Evolutionary conservation across 2,797 vertebrate species (phyloP).

Genomic region (Leptoclinus maculatus): DNA sequence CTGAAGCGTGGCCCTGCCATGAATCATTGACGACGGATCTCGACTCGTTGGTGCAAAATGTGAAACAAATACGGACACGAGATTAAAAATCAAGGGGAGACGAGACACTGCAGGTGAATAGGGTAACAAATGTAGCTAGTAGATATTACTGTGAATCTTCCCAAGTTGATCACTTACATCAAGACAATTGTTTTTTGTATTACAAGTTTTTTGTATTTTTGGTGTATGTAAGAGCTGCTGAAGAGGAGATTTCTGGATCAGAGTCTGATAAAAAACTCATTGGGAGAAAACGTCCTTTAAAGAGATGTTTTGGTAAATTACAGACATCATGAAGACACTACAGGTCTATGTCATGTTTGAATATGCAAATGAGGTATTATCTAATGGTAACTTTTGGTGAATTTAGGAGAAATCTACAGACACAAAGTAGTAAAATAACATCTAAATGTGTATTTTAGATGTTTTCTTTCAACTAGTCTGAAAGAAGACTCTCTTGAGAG

Average conservation of each 20-base stretch:
- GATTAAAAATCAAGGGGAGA: neutral
- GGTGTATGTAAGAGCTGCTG: too few relatives aligned
- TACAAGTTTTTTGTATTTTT: too few relatives aligned
- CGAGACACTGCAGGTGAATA: too few relatives aligned
- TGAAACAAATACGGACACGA: neutral
- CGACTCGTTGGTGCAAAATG: neutral
- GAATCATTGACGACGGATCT: slow-evolving; percentile 45
- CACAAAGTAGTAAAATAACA: neutral
- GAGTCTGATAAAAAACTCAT: too few relatives aligned
- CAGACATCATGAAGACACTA: too few relatives aligned
- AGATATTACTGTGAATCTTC: neutral
- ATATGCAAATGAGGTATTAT: neutral
- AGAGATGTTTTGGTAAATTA: too few relatives aligned
- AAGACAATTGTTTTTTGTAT: neutral
- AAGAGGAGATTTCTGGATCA: too few relatives aligned
- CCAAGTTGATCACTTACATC: neutral
- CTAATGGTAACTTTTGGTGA: too few relatives aligned
- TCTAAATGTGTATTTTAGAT: neutral
- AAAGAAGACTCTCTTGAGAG: neutral
- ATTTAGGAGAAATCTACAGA: too few relatives aligned
- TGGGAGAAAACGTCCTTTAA: too few relatives aligned
- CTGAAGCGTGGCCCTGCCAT: slow-evolving; percentile 28
- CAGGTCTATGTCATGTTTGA: neutral
- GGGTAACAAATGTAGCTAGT: neutral
- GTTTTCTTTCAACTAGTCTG: neutral